phyloP scores from a whole-genome alignment of 2,113 vertebrate species.

The Engraulis encrasicolus region DNA sequence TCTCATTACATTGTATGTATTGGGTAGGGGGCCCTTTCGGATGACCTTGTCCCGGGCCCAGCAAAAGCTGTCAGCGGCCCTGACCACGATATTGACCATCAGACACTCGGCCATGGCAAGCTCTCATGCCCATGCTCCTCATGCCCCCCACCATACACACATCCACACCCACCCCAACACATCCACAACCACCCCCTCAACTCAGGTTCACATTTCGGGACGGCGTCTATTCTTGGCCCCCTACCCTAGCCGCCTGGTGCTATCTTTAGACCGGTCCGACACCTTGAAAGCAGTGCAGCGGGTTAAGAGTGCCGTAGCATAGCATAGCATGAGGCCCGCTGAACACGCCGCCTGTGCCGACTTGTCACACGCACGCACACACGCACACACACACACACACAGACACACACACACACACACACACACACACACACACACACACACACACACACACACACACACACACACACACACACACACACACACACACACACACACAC shows the following conservation, averaged over 20 bases:
- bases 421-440: neutral
- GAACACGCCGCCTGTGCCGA: neutral
- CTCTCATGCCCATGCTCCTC: no score
- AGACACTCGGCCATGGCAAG: neutral
- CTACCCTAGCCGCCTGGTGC: neutral
- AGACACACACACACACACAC: no score
- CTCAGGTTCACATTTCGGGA: constrained; percentile 11
- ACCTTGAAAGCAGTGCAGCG: constrained; percentile 11
- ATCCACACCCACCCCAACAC: no score
- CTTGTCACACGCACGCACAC: constrained; percentile 20
- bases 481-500: constrained; percentile 35
- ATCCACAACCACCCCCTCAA: no score
- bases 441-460: neutral
- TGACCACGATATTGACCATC: constrained; percentile 10
- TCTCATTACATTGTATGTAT: no score
- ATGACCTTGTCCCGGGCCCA: no score
- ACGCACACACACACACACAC: constrained; percentile 22
- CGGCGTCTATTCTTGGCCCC: neutral
- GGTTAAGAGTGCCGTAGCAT: no score
- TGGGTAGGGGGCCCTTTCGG: no score
- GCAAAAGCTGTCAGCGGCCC: no score
- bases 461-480: constrained; percentile 18
- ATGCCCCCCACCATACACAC: no score
- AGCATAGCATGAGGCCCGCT: neutral
- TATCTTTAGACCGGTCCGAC: neutral